A percentile compares a stretch with the other conserved stretches of the same genome.
These are phyloP conservation scores for Cavia porcellus DNA, from an alignment of 2,113 vertebrate genomes.

Conservation along the genomic window DNA sequence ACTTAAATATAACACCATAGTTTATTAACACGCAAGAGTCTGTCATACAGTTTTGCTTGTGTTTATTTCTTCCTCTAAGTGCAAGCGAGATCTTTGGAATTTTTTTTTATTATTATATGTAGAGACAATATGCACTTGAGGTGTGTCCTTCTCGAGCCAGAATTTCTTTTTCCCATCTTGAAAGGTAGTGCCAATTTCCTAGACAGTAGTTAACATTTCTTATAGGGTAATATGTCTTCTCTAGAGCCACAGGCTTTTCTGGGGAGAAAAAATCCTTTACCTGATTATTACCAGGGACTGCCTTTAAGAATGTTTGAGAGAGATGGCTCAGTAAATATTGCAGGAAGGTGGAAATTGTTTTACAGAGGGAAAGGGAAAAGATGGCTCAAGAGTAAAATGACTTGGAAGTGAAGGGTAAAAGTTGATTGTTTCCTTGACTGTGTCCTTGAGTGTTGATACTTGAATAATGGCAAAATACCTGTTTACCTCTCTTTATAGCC, in stretches of 20 bases:
- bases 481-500: background rate
- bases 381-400: background rate
- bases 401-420: slow-evolving; percentile 57
- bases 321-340: slow-evolving; percentile 9
- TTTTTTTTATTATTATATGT: rapidly evolving
- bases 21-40: slow-evolving; percentile 57
- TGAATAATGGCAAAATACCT: slow-evolving; percentile 77
- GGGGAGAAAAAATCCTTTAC: slow-evolving; percentile 53
- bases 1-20: slow-evolving; percentile 22
- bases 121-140: slow-evolving; percentile 53
- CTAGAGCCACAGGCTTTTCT: background rate
- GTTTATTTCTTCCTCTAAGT: slow-evolving; percentile 24
- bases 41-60: background rate
- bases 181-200: slow-evolving; percentile 65
- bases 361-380: background rate
- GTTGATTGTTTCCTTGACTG: slow-evolving; percentile 71
- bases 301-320: slow-evolving; percentile 32
- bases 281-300: slow-evolving; percentile 32
- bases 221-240: slow-evolving; percentile 27
- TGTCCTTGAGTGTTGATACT: slow-evolving; percentile 79
- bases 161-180: slow-evolving; percentile 68
- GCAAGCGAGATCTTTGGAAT: background rate
- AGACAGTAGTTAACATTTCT: slow-evolving; percentile 27
- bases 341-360: background rate
- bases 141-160: slow-evolving; percentile 44